These are phyloP conservation scores for Aythya baeri DNA, from an alignment of 2,113 vertebrate genomes.

Conservation along the genomic window DNA sequence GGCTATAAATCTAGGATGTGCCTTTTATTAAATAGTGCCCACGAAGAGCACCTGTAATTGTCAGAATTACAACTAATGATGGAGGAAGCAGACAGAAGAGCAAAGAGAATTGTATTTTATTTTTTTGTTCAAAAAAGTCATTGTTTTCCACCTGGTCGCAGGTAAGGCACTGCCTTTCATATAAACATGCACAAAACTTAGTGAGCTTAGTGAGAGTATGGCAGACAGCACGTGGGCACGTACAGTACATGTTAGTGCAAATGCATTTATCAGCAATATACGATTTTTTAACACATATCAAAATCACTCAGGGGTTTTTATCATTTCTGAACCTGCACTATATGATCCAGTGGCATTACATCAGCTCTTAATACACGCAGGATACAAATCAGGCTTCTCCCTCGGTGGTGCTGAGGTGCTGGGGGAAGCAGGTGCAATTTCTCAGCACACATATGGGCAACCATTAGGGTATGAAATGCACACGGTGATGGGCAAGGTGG, in stretches of 20 bases:
- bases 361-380: neutral
- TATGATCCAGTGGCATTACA: neutral
- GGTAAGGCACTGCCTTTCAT: neutral
- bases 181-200: neutral
- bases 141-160: neutral
- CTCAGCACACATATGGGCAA: constrained; percentile 37
- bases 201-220: neutral
- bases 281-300: neutral
- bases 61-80: neutral
- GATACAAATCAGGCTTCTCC: constrained; percentile 35
- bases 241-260: neutral
- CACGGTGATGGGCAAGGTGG: constrained; percentile 25
- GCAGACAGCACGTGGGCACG: neutral
- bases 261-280: neutral
- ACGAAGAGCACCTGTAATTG: neutral
- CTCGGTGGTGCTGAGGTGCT: constrained; percentile 36
- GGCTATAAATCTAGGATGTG: neutral
- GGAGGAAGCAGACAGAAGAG: neutral
- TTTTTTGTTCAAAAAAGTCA: neutral
- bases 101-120: neutral
- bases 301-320: neutral
- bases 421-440: constrained; percentile 52
- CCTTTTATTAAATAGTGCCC: neutral
- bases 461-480: constrained; percentile 37
- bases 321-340: neutral